Conservation (phyloP, 2,888 invertebrate species). For the Orthonychiurus folsomi region DNA sequence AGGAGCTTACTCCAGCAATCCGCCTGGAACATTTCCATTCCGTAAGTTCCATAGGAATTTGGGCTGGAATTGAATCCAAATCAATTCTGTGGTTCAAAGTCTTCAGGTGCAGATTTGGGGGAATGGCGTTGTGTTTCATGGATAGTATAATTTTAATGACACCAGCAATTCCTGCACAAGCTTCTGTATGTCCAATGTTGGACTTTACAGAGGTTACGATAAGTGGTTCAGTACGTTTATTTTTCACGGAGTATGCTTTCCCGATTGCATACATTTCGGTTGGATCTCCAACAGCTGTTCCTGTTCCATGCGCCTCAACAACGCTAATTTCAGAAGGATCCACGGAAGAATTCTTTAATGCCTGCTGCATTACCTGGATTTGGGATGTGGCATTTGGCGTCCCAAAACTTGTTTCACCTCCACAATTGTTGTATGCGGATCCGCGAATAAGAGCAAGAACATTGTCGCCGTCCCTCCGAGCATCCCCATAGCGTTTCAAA, state of each 20-base stretch:
- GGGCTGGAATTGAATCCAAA: slow-evolving; percentile 23
- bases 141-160: slow-evolving; percentile 18
- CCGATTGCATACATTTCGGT: slow-evolving; percentile 25
- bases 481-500: slow-evolving; percentile 40
- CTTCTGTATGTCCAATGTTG: slow-evolving; percentile 87
- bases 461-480: slow-evolving; percentile 27
- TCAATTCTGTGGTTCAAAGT: slow-evolving; percentile 25
- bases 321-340: slow-evolving; percentile 16
- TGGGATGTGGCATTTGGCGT: slow-evolving; percentile 29
- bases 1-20: slow-evolving; percentile 16
- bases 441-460: slow-evolving; percentile 40
- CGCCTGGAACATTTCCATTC: not conserved
- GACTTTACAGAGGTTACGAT: slow-evolving; percentile 92
- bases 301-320: slow-evolving; percentile 19
- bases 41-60: slow-evolving; percentile 20
- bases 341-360: slow-evolving; percentile 19
- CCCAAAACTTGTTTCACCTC: slow-evolving; percentile 42
- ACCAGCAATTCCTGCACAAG: slow-evolving; percentile 53
- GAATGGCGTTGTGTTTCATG: slow-evolving; percentile 25
- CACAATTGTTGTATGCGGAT: slow-evolving; percentile 42
- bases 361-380: slow-evolving; percentile 50
- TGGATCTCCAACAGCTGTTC: slow-evolving; percentile 23
- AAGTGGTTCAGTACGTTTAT: slow-evolving; percentile 59
- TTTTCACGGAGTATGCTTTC: slow-evolving; percentile 43
- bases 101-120: slow-evolving; percentile 24